Conservation (phyloP, 1,140 invertebrate species). For the Cotesia typhae region DNA sequence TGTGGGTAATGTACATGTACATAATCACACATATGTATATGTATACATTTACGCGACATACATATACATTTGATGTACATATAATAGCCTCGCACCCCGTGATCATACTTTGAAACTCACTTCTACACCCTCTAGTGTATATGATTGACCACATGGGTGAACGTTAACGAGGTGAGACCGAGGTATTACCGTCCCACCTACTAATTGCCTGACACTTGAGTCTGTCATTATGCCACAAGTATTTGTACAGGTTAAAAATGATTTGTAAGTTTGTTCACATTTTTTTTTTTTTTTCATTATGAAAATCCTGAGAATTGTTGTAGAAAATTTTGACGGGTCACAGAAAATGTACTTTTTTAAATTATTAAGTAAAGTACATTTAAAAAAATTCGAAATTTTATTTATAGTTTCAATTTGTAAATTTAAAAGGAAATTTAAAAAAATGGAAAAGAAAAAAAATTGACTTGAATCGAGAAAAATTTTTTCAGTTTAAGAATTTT, state of each 20-base stretch:
- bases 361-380: too few species aligned
- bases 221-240: slow-evolving; percentile 18
- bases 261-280: not conserved
- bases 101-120: not conserved
- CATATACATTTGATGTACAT: not conserved
- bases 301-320: not conserved
- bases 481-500: too few species aligned
- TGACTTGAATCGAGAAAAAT: too few species aligned
- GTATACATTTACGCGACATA: not conserved
- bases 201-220: slow-evolving; percentile 31
- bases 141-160: slow-evolving; percentile 25
- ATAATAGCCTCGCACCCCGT: not conserved
- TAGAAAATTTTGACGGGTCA: too few species aligned
- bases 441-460: too few species aligned
- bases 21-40: not conserved
- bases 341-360: too few species aligned
- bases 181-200: slow-evolving; percentile 33
- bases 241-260: not conserved
- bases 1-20: not conserved
- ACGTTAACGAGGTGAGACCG: slow-evolving; percentile 35
- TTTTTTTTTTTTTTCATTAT: not conserved
- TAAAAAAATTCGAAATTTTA: too few species aligned
- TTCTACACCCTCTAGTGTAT: slow-evolving; percentile 8
- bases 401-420: too few species aligned
- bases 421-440: too few species aligned